Evolutionary conservation across 2,888 invertebrate species (phyloP), one percentile per base, ranked within the genome.

Genomic region (Willowsia nigromaculata): DNA sequence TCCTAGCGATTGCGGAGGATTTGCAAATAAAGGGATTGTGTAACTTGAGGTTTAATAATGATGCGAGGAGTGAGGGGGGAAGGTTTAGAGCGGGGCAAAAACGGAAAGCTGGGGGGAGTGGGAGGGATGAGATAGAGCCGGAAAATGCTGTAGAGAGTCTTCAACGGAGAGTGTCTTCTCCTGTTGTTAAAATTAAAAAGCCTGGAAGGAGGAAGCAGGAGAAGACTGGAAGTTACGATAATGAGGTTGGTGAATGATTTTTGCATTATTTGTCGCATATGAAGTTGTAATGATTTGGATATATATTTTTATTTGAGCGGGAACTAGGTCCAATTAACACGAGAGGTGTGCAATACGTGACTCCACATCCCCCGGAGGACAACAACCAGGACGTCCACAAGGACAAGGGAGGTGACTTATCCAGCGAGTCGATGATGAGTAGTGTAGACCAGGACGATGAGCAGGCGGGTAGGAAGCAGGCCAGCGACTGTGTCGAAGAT

Each of bases 21-120:
- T 93, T 95, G 18, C 94, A 94, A 93, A 93, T 95, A 1, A 95
- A 95, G 93, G 95, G 94, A n/a, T 93, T 94, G 81, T 93, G 94
- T 74, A 94, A 94, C 91, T 93, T 94, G 11, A 65, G 91, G 81
- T 88, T 90, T 0, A 91, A 84, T 30, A 18, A 68, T 68, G 86
- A 86, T 13, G 33, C 37, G 56, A 37, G 22, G 76, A 56, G 11
- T 6, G 43, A 15, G 2, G 27, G 22, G 13, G 50, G 9, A 50
- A 2, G 30, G 50, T n/a, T n/a, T n/a, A n/a, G n/a, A n/a, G n/a
- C n/a, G n/a, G n/a, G n/a, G n/a, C n/a, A n/a, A n/a, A n/a, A n/a
- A n/a, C n/a, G n/a, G n/a, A n/a, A n/a, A n/a, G 80, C 1, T 6
- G 43, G 18, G 2, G 27, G 22, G 13, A 27, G 9, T 30, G 13